Percentiles rank a stretch among this genome's conserved stretches.
Conservation (phyloP, 2,113 vertebrate species). For the Bubalus kerabau region DNA sequence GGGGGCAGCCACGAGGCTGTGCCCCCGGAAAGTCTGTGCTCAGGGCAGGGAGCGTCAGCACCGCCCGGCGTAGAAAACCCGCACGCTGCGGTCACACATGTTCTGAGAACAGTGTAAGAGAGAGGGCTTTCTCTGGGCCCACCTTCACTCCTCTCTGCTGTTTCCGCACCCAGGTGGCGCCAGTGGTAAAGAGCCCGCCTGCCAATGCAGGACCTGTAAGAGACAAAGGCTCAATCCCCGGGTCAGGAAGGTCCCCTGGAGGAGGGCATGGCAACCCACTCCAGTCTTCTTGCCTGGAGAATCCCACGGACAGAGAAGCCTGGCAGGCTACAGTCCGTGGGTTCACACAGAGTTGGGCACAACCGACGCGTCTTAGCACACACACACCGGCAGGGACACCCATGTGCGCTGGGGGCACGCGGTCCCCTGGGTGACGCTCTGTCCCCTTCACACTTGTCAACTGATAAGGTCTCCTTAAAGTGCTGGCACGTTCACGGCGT, state of each 20-base stretch:
- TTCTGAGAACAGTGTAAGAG: no score
- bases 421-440: no score
- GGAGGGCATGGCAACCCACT: not conserved
- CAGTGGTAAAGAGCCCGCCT: not conserved
- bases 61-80: fast-evolving
- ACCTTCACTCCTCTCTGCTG: not conserved
- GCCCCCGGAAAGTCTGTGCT: not conserved
- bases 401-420: fast-evolving
- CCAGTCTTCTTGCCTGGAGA: not conserved
- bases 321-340: not conserved
- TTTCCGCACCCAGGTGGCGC: not conserved
- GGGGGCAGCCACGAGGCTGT: fast-evolving
- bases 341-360: fast-evolving
- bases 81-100: fast-evolving
- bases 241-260: not conserved
- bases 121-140: not conserved
- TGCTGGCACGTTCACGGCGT: not conserved
- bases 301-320: not conserved
- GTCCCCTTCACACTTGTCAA: not conserved
- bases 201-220: not conserved
- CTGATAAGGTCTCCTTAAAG: no score
- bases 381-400: not conserved
- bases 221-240: not conserved
- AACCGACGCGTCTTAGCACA: not conserved
- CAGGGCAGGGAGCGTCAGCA: not conserved